Evolutionary conservation across 2,113 vertebrate species (phyloP).

Genomic region (Silurus asotus): DNA sequence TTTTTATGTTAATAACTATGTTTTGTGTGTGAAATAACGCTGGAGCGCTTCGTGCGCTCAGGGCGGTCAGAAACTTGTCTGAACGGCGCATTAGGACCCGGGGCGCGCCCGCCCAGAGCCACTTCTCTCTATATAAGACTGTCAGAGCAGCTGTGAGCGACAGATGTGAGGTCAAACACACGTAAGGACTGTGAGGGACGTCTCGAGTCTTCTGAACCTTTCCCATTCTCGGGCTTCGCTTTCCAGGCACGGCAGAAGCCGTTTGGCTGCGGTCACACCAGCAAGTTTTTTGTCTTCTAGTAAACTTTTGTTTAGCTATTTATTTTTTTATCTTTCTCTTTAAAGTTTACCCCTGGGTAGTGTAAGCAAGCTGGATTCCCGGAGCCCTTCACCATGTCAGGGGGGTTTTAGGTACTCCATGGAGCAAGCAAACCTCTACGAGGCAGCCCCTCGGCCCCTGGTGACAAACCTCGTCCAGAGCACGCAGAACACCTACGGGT

Average conservation of each 20-base stretch:
- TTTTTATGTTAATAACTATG: too few relatives aligned
- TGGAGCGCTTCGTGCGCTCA: neutral
- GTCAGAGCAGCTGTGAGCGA: conserved; percentile 21
- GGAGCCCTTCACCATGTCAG: conserved; percentile 86
- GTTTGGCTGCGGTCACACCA: neutral
- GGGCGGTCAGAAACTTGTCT: neutral
- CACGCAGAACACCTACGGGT: conserved; percentile 74
- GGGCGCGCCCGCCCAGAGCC: conserved; percentile 30
- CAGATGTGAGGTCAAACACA: conserved; percentile 47
- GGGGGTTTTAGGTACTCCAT: conserved; percentile 87
- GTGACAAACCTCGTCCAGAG: conserved; percentile 78
- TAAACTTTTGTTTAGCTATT: neutral
- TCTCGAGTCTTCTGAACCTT: neutral
- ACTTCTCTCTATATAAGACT: conserved; percentile 47
- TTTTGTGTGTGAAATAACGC: neutral
- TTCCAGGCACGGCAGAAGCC: neutral
- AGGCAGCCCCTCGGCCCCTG: conserved; percentile 87
- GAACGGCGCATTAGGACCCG: conserved; percentile 50
- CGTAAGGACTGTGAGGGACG: conserved; percentile 1
- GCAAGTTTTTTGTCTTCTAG: neutral
- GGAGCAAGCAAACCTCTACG: conserved; percentile 96
- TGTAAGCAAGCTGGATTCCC: conserved; percentile 80
- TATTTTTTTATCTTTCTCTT: neutral
- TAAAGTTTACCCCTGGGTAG: conserved; percentile 38
- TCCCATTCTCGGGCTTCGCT: neutral